Evolutionary conservation across 1,140 invertebrate genomes (phyloP).

Genomic region (Dinoponera quadriceps): DNA sequence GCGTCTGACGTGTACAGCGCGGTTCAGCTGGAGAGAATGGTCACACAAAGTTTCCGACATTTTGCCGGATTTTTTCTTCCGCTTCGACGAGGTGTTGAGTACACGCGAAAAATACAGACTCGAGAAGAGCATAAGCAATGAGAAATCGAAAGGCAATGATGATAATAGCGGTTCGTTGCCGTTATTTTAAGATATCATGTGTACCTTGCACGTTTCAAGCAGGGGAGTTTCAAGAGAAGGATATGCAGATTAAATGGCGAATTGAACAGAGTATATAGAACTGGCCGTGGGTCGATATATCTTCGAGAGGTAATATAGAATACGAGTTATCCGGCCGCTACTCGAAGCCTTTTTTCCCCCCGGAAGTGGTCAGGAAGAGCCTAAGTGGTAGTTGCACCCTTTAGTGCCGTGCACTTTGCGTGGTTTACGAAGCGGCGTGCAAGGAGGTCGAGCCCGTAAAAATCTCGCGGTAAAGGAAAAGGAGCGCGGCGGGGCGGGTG

Average conservation of each 20-base stretch:
- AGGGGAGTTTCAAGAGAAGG: background rate
- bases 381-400: conserved; percentile 73
- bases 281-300: conserved; percentile 26
- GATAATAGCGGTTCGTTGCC: background rate
- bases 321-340: conserved; percentile 45
- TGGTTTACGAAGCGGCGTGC: conserved; percentile 64
- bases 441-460: conserved; percentile 67
- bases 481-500: conserved; percentile 7
- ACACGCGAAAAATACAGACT: background rate
- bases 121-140: background rate
- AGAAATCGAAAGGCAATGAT: background rate
- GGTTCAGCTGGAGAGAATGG: background rate
- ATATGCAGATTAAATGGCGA: conserved; percentile 28
- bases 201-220: background rate
- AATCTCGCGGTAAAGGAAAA: conserved; percentile 60
- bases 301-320: conserved; percentile 46
- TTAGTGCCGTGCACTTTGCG: conserved; percentile 67
- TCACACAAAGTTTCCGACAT: background rate
- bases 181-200: background rate
- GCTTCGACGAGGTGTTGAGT: background rate
- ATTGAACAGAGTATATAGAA: conserved; percentile 11
- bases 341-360: conserved; percentile 54
- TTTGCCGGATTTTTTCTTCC: background rate
- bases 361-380: conserved; percentile 54
- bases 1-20: background rate